Evolutionary conservation across 2,888 invertebrate genomes (phyloP).

Genomic region (Anorthoa munda): DNA sequence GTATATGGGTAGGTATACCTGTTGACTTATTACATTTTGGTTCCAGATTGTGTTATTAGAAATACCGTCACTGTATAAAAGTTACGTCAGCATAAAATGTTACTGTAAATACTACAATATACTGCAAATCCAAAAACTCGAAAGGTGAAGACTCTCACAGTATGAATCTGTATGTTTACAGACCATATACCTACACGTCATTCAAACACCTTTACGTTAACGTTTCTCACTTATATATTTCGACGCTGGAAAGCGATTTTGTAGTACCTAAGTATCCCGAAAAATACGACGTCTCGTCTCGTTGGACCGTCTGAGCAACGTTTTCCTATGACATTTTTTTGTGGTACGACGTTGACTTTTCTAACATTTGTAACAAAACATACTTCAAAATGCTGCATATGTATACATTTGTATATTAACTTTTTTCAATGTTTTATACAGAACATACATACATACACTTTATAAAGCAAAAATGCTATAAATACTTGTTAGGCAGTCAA

Average conservation of each 20-base stretch:
- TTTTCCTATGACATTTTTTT: no score
- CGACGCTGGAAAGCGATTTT: constrained; percentile 76
- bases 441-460: constrained; percentile 76
- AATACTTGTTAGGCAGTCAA: no score
- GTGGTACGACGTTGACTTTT: no score
- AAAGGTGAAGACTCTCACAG: constrained; percentile 66
- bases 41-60: constrained; percentile 76
- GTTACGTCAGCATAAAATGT: constrained; percentile 76
- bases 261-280: no score
- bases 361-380: no score
- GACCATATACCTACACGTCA: constrained; percentile 79
- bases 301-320: no score
- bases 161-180: constrained; percentile 77
- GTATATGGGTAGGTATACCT: background rate
- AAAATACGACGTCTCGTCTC: no score
- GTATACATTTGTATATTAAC: no score
- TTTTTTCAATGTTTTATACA: no score
- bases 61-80: constrained; percentile 78
- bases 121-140: constrained; percentile 77
- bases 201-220: constrained; percentile 78
- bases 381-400: no score
- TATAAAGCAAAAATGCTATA: no score
- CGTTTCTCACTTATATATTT: constrained; percentile 5
- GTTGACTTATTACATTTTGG: background rate
- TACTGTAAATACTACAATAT: constrained; percentile 74